Evolutionary conservation across 2,797 vertebrate species (phyloP).

Genomic region (Philypnodon macrostomus): DNA sequence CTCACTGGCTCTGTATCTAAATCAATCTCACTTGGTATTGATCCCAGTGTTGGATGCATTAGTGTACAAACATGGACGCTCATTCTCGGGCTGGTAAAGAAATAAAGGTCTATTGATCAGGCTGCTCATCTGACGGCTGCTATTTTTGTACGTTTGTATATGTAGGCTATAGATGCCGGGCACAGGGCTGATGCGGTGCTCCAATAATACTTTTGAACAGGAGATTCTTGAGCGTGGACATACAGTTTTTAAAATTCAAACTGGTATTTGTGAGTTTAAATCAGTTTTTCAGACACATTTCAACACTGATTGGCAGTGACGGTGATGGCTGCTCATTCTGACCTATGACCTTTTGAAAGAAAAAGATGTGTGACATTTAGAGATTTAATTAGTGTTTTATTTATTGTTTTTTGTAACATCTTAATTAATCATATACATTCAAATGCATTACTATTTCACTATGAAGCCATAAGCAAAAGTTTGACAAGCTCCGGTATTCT

Average conservation of each 20-base stretch:
- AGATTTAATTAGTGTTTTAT: too few species aligned
- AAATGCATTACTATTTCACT: too few species aligned
- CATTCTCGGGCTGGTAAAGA: conserved; percentile 35
- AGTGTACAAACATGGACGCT: conserved; percentile 52
- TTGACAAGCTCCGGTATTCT: too few species aligned
- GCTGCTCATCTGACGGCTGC: conserved; percentile 49
- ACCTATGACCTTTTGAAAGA: conserved; percentile 13
- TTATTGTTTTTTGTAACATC: too few species aligned
- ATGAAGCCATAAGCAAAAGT: too few species aligned
- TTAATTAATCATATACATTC: too few species aligned
- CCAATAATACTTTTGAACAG: conserved; percentile 2
- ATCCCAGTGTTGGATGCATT: conserved; percentile 50
- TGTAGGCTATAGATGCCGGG: neutral
- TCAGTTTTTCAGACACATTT: neutral
- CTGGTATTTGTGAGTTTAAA: neutral
- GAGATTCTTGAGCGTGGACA: neutral
- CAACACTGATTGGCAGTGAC: too few species aligned
- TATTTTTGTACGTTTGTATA: conserved; percentile 27
- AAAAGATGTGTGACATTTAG: too few species aligned
- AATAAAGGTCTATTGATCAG: conserved; percentile 58
- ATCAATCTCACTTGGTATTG: conserved; percentile 47
- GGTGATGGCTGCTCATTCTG: neutral
- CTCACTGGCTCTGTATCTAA: conserved; percentile 23
- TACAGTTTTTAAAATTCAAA: conserved; percentile 1
- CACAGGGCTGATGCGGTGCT: conserved; percentile 10